phyloP scores from a whole-genome alignment of 2,888 invertebrate species.

The Polymixis flavicincta region DNA sequence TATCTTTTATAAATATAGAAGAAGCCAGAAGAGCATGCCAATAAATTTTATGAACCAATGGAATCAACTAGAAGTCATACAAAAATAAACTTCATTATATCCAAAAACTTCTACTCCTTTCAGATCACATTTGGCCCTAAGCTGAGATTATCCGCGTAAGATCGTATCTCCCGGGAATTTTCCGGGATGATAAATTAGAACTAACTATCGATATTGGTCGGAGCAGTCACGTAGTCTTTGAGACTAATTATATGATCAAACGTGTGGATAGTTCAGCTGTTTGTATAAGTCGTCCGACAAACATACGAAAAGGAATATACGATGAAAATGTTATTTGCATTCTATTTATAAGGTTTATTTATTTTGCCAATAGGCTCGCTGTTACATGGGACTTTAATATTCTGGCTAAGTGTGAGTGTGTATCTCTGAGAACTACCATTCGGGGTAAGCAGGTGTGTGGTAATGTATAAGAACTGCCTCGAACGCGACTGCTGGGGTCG shows the following conservation, averaged over 20 bases:
- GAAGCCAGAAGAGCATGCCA: background rate
- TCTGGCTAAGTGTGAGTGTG: no score
- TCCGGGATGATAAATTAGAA: constrained; percentile 28
- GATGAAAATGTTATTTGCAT: constrained; percentile 22
- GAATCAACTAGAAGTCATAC: constrained; percentile 25
- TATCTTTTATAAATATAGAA: background rate
- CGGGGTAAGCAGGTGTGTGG: background rate
- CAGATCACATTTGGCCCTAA: constrained; percentile 47
- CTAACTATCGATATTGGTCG: constrained; percentile 50
- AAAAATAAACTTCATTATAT: constrained; percentile 25
- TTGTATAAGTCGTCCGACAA: constrained; percentile 8
- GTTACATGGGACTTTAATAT: background rate
- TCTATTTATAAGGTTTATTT: constrained; percentile 16
- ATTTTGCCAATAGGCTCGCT: background rate
- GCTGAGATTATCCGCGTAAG: constrained; percentile 49
- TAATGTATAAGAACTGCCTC: background rate
- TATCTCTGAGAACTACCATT: background rate
- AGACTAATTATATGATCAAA: constrained; percentile 46
- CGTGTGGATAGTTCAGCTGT: constrained; percentile 32
- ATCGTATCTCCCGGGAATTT: constrained; percentile 25
- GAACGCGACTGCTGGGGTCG: background rate
- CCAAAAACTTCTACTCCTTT: constrained; percentile 29
- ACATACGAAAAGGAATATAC: background rate
- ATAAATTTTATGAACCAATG: background rate
- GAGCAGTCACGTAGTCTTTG: constrained; percentile 42